Percentiles rank a stretch among this genome's conserved stretches.
Evolutionary conservation across 2,888 invertebrate genomes (phyloP).

Genomic region (Scaptomyza cyrtandrae): DNA sequence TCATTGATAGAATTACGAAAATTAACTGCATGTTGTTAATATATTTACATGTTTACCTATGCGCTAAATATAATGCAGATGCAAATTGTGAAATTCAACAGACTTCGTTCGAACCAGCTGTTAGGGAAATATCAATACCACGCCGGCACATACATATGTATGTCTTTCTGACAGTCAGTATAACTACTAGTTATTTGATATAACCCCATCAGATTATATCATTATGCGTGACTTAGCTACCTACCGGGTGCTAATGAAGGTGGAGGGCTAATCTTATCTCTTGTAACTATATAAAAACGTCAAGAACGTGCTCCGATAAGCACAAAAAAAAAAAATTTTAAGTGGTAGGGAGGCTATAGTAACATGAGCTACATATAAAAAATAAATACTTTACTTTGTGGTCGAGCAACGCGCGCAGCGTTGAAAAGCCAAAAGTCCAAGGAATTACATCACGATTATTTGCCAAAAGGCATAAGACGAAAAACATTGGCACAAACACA

Average conservation of each 20-base stretch:
- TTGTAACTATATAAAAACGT: slow-evolving; percentile 36
- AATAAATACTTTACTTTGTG: slow-evolving; percentile 2
- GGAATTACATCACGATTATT: slow-evolving; percentile 73
- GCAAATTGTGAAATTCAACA: slow-evolving; percentile 41
- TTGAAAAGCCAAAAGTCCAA: slow-evolving; percentile 24
- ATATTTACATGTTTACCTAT: neutral
- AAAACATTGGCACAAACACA: slow-evolving; percentile 40
- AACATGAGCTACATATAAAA: neutral
- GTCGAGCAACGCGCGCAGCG: slow-evolving; percentile 62
- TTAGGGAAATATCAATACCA: slow-evolving; percentile 8
- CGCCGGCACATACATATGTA: slow-evolving; percentile 3
- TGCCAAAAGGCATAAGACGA: slow-evolving; percentile 52
- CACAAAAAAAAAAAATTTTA: slow-evolving; percentile 22
- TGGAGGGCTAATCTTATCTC: slow-evolving; percentile 64
- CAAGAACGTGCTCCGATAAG: slow-evolving; percentile 74
- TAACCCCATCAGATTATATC: slow-evolving; percentile 20
- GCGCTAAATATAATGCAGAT: neutral
- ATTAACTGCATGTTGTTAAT: neutral
- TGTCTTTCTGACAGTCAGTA: too few relatives aligned
- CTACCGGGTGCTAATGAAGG: slow-evolving; percentile 15
- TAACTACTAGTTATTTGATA: too few relatives aligned
- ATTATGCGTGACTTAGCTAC: slow-evolving; percentile 37
- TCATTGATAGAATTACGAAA: neutral
- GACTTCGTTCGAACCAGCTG: slow-evolving; percentile 8
- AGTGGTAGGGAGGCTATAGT: slow-evolving; percentile 1